phyloP scores from a whole-genome alignment of 1,140 invertebrate species.

The Palaemon carinicauda region DNA sequence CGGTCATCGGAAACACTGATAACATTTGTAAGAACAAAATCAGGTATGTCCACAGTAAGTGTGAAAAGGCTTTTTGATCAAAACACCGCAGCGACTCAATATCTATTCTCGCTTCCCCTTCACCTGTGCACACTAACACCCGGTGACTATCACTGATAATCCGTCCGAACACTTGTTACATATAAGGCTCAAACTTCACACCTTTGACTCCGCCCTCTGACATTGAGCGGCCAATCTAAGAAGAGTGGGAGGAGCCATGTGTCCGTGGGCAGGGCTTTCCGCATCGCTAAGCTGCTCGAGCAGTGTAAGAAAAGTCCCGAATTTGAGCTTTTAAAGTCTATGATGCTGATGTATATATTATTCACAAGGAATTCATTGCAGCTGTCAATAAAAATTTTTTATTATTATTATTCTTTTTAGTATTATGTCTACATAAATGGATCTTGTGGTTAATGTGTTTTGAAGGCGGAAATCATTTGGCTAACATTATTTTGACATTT shows the following conservation, averaged over 20 bases:
- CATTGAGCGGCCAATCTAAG: neutral
- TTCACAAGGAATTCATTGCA: no score
- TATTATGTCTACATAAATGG: no score
- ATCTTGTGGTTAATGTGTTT: no score
- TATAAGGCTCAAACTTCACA: constrained; percentile 32
- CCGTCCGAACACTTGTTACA: constrained; percentile 7
- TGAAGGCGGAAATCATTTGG: no score
- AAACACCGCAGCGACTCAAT: no score
- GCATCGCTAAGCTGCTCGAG: neutral
- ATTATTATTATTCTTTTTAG: no score
- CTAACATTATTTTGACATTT: no score
- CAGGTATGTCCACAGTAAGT: neutral
- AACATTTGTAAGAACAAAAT: neutral
- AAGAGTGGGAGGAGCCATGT: neutral
- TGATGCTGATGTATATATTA: no score
- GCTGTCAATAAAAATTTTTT: no score
- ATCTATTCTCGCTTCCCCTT: no score
- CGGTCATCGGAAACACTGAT: neutral
- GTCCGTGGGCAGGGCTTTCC: neutral
- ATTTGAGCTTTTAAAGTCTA: no score
- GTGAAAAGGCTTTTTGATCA: neutral
- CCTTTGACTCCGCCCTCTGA: neutral
- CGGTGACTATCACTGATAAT: constrained; percentile 16
- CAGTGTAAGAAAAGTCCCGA: no score
- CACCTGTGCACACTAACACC: constrained; percentile 30